Base-by-base conservation (phyloP, 2,797 vertebrate species). In the Semaprochilodus insignis region DNA sequence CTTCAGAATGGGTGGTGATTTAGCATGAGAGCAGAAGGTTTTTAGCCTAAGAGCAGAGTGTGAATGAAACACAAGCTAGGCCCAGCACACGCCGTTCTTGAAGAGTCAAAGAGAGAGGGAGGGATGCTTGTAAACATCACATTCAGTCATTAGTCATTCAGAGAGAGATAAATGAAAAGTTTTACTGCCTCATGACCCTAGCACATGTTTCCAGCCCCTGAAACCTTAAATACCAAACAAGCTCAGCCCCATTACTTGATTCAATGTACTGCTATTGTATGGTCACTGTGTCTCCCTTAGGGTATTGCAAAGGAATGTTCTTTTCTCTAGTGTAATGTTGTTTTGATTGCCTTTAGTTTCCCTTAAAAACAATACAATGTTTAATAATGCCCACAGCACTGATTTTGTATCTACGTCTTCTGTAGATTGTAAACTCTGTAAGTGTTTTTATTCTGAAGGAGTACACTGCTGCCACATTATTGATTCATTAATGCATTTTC, bases 251-350 rank as follows among this genome's bases (percentile, higher is more conserved):
- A 71, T 63, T 34, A 78, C 3, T 40, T 48, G 11, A 63, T 6
- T 81, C 51, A 74, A 40, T 76, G 73, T 48, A 71, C 60, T 31
- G 31, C 23, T 21, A 81, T 83, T 78, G 48, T 81, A 27, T 71
- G 51, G 74, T 74, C 66, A 75, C 13, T 62, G 6, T 11, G 36
- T 10, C 21, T 67, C 34, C 74, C 79, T 40, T 40, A 65, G 67
- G 75, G 63, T 60, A 73, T 21, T 73, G n/a, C 15, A 31, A 73
- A 86, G 19, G 44, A 84, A 82, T 73, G 72, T 66, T 27, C 17
- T 59, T 27, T 40, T 14, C 63, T 6, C 25, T 74, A 19, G 63
- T 66, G 48, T 52, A 31, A 52, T 52, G 31, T 31, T 79, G 15
- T 74, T 69, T 79, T 54, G 14, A 78, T 52, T 34, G 15, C 19